Conservation (phyloP, 2,113 vertebrate genomes). For the Ptilorrhoa leucosticta region DNA sequence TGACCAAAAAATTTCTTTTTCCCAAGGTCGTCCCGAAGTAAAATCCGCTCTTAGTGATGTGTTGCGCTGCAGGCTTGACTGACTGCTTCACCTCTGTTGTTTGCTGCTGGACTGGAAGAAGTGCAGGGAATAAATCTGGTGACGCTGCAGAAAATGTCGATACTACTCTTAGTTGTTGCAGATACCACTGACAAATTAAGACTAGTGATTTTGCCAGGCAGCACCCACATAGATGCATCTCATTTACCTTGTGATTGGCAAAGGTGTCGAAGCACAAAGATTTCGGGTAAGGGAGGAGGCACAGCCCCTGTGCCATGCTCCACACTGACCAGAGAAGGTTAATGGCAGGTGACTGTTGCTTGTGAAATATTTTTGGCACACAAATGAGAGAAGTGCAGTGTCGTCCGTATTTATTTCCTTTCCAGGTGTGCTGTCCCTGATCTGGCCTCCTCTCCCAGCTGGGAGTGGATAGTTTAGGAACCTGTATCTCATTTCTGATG, state of each 20-base stretch:
- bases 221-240: neutral
- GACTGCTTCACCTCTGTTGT: neutral
- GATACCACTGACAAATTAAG: neutral
- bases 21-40: neutral
- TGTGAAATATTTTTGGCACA: neutral
- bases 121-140: neutral
- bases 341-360: neutral
- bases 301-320: accelerated
- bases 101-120: neutral
- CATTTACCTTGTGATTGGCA: neutral
- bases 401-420: neutral
- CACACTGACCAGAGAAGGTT: neutral
- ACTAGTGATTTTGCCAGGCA: neutral
- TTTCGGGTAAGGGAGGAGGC: neutral
- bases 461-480: neutral
- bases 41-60: neutral
- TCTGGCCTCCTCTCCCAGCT: neutral
- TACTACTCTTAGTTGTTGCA: neutral
- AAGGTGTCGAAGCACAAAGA: neutral
- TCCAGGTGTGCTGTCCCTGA: neutral
- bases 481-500: neutral
- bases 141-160: neutral
- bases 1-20: neutral
- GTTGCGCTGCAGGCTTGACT: neutral
- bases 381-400: neutral